phyloP scores from a whole-genome alignment of 2,113 vertebrate genomes.

The Carassius auratus region DNA sequence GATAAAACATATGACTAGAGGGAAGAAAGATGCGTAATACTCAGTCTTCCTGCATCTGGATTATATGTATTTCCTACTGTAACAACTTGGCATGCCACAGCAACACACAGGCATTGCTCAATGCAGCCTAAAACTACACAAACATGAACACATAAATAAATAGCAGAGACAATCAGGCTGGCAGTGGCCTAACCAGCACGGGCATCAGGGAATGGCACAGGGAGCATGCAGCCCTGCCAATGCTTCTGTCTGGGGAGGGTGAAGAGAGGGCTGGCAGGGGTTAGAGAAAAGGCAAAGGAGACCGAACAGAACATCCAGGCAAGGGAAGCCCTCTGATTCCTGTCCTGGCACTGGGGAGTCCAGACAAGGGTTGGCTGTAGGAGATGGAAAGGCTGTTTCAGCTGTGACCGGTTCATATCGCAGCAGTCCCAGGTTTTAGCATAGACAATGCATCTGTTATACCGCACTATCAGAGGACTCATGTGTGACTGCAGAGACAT shows the following conservation, averaged over 20 bases:
- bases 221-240: slow-evolving; percentile 26
- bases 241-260: slow-evolving; percentile 44
- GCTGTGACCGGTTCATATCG: slow-evolving; percentile 48
- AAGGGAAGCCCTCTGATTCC: slow-evolving; percentile 43
- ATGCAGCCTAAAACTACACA: not conserved
- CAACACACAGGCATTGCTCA: not conserved
- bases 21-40: not conserved
- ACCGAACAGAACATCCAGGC: slow-evolving; percentile 48
- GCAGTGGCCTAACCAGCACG: slow-evolving; percentile 4
- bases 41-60: not conserved
- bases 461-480: slow-evolving; percentile 39
- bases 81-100: not conserved
- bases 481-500: slow-evolving; percentile 40
- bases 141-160: slow-evolving; percentile 24
- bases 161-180: slow-evolving; percentile 34
- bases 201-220: slow-evolving; percentile 27
- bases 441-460: slow-evolving; percentile 57
- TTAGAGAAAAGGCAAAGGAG: slow-evolving; percentile 32
- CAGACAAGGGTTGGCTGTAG: slow-evolving; percentile 31
- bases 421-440: slow-evolving; percentile 52
- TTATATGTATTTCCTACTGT: not conserved
- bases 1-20: not conserved
- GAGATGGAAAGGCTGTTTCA: slow-evolving; percentile 15
- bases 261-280: slow-evolving; percentile 39
- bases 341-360: slow-evolving; percentile 22